These are phyloP conservation scores for Lates calcarifer DNA, from an alignment of 2,113 vertebrate genomes.

Conservation along the genomic window DNA sequence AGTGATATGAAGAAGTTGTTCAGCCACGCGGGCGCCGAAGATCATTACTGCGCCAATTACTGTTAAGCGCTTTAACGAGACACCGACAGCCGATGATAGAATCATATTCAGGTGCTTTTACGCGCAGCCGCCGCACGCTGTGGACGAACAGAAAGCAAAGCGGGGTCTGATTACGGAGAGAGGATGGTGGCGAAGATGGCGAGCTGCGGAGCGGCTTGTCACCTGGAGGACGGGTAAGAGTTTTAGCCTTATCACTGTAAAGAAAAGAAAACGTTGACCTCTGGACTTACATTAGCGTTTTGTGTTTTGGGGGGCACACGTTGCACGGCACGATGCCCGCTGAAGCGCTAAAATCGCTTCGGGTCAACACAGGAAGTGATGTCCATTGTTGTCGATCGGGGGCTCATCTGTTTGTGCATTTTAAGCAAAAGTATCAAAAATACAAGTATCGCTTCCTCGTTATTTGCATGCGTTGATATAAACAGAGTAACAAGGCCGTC, in stretches of 20 bases:
- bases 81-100: not conserved
- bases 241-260: not conserved
- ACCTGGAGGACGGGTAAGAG: slow-evolving; percentile 72
- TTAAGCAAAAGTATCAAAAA: not conserved
- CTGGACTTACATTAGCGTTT: not conserved
- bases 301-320: not conserved
- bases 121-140: slow-evolving; percentile 32
- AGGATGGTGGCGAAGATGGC: slow-evolving; percentile 77
- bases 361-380: slow-evolving; percentile 52
- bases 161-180: not conserved
- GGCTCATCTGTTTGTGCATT: not conserved
- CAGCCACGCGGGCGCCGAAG: slow-evolving; percentile 14
- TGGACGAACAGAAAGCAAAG: not conserved
- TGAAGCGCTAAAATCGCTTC: not conserved
- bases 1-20: not conserved
- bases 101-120: slow-evolving; percentile 37
- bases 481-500: not conserved
- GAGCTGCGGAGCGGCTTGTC: slow-evolving; percentile 52
- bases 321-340: not conserved
- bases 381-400: not conserved
- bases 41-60: not conserved
- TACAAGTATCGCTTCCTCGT: not conserved
- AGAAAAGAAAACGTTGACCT: not conserved
- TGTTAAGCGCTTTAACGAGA: not conserved
- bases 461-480: not conserved